Percentiles rank a stretch among this genome's conserved stretches.
phyloP scores from a whole-genome alignment of 1,140 invertebrate species.

The Trissolcus basalis region DNA sequence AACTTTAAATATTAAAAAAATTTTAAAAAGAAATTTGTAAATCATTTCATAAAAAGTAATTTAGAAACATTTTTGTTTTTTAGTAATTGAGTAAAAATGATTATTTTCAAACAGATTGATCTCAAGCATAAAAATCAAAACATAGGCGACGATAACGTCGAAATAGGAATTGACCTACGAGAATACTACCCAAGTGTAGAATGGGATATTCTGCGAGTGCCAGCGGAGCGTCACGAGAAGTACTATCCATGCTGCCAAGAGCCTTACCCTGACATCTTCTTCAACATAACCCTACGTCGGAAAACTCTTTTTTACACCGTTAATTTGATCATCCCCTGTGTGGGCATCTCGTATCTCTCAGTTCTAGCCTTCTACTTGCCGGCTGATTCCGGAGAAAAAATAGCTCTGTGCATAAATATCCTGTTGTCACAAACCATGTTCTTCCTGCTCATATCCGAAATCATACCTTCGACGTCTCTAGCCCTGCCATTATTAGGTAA shows the following conservation, averaged over 20 bases:
- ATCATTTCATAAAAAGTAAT: too few species aligned
- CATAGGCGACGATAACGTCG: constrained; percentile 85
- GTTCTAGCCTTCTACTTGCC: constrained; percentile 98
- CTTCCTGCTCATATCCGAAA: constrained; percentile 97
- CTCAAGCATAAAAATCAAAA: constrained; percentile 92
- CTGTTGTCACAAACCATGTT: constrained; percentile 99
- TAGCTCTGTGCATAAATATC: constrained; percentile 98
- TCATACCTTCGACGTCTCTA: constrained; percentile 98
- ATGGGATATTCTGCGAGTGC: constrained; percentile 97
- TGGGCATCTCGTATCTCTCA: constrained; percentile 93
- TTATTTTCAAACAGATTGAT: constrained; percentile 85
- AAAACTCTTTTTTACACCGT: constrained; percentile 98
- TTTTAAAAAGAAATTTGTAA: too few species aligned
- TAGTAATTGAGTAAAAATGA: neutral
- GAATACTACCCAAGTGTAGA: constrained; percentile 98
- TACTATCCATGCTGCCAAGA: constrained; percentile 93
- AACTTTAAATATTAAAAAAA: too few species aligned
- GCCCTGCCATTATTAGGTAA: constrained; percentile 94
- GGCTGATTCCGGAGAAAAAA: constrained; percentile 98
- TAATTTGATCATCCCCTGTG: constrained; percentile 95
- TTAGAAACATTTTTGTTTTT: too few species aligned
- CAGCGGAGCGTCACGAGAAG: constrained; percentile 91
- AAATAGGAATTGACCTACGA: constrained; percentile 92
- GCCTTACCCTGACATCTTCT: constrained; percentile 94
- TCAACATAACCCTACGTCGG: constrained; percentile 96